Evolutionary conservation across 2,888 invertebrate species (phyloP).

Genomic region (Miltochrista miniata): DNA sequence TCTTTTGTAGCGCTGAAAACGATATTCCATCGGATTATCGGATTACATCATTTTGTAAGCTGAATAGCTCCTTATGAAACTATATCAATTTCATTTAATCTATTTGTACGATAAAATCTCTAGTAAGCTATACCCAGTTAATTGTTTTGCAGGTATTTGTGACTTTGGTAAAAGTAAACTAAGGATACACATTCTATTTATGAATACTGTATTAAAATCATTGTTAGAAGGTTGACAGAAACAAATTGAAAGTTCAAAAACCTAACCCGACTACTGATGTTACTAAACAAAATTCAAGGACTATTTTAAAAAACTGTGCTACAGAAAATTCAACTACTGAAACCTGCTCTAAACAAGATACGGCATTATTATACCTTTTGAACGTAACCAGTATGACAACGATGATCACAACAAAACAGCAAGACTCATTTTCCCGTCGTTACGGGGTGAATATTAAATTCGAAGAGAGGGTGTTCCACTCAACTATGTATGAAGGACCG

Average conservation of each 20-base stretch:
- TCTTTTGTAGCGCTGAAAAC: constrained; percentile 46
- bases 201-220: too few species aligned
- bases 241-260: too few species aligned
- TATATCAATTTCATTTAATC: constrained; percentile 32
- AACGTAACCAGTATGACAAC: constrained; percentile 40
- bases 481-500: constrained; percentile 77
- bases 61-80: constrained; percentile 35
- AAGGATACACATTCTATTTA: too few species aligned
- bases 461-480: constrained; percentile 61
- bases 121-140: constrained; percentile 20
- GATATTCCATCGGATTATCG: constrained; percentile 46
- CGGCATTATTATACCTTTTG: neutral
- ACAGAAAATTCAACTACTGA: constrained; percentile 49
- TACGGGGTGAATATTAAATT: constrained; percentile 78
- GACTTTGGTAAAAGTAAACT: neutral
- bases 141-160: neutral
- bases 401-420: constrained; percentile 64
- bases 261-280: too few species aligned
- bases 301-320: constrained; percentile 57
- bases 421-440: constrained; percentile 64
- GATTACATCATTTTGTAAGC: constrained; percentile 39
- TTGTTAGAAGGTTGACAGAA: too few species aligned
- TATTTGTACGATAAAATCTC: too few species aligned
- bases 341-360: neutral
- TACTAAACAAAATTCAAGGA: too few species aligned